Percentiles rank a stretch among this genome's conserved stretches.
Evolutionary conservation across 2,113 vertebrate genomes (phyloP).

Genomic region (Brachyhypopomus occidentalis): DNA sequence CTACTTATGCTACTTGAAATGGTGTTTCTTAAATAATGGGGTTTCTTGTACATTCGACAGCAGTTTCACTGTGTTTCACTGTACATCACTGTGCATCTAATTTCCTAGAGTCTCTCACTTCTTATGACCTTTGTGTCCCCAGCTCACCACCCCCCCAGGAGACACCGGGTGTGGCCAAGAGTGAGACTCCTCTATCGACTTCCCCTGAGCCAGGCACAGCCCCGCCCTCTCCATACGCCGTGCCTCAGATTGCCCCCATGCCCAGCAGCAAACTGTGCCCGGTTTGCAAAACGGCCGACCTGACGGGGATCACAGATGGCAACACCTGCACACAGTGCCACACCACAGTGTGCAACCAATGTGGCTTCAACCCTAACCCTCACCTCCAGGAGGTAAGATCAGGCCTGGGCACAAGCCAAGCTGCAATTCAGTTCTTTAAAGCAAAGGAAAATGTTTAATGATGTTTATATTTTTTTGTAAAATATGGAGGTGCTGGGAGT

Average conservation of each 20-base stretch:
- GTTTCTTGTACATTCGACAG: too few species aligned
- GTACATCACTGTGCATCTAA: neutral
- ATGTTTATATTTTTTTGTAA: too few species aligned
- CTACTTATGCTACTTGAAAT: too few species aligned
- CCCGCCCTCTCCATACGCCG: conserved; percentile 93
- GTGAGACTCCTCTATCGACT: conserved; percentile 74
- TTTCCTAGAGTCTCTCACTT: neutral
- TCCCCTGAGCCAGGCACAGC: conserved; percentile 89
- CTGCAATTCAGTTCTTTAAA: too few species aligned
- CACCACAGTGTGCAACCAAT: conserved; percentile 95
- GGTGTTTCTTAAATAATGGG: too few species aligned
- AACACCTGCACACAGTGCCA: conserved; percentile 95
- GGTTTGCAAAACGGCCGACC: conserved; percentile 95
- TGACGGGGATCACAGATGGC: conserved; percentile 83
- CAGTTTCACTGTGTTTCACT: too few species aligned
- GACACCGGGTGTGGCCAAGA: conserved; percentile 47
- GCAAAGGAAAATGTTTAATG: too few species aligned
- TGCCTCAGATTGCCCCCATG: conserved; percentile 96
- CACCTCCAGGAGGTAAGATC: conserved; percentile 93
- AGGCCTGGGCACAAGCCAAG: too few species aligned
- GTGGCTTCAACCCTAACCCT: conserved; percentile 98
- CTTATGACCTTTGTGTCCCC: conserved; percentile 30
- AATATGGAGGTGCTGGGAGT: neutral
- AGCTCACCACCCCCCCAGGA: conserved; percentile 54
- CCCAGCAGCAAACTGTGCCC: conserved; percentile 97